A percentile compares a stretch with the other conserved stretches of the same genome.
Evolutionary conservation across 2,113 vertebrate species (phyloP).

Genomic region (Apaloderma vittatum): DNA sequence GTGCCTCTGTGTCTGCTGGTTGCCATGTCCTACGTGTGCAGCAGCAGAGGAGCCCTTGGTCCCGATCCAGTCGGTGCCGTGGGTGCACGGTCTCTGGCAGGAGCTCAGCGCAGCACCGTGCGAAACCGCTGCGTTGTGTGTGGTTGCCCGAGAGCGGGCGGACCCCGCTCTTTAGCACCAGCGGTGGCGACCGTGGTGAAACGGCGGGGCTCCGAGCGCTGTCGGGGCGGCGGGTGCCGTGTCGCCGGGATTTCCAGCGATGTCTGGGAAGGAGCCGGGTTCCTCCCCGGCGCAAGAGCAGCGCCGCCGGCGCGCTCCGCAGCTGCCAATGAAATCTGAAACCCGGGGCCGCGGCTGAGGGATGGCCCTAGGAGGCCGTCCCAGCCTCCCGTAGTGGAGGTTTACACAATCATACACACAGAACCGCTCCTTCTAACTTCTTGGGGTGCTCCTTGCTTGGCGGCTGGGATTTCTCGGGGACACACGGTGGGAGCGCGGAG

Average conservation of each 20-base stretch:
- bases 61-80: rapidly evolving
- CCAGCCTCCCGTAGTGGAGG: background rate
- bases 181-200: too few species aligned
- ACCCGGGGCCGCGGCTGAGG: background rate
- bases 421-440: background rate
- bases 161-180: rapidly evolving
- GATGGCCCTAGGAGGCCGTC: background rate
- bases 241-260: background rate
- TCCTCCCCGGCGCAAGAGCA: background rate
- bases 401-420: background rate
- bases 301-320: background rate
- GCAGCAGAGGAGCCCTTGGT: background rate
- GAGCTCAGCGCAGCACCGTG: background rate
- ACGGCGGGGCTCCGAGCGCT: too few species aligned
- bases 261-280: background rate
- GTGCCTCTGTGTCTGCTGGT: background rate
- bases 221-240: background rate
- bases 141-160: rapidly evolving
- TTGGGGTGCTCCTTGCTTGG: background rate
- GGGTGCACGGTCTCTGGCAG: rapidly evolving
- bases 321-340: slow-evolving; percentile 63
- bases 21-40: background rate
- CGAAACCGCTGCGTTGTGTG: too few species aligned
- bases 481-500: background rate
- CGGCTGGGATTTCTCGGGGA: background rate